A percentile compares a stretch with the other conserved stretches of the same genome.
Evolutionary conservation across 1,140 invertebrate genomes (phyloP).

Genomic region (Leguminivora glycinivorella): DNA sequence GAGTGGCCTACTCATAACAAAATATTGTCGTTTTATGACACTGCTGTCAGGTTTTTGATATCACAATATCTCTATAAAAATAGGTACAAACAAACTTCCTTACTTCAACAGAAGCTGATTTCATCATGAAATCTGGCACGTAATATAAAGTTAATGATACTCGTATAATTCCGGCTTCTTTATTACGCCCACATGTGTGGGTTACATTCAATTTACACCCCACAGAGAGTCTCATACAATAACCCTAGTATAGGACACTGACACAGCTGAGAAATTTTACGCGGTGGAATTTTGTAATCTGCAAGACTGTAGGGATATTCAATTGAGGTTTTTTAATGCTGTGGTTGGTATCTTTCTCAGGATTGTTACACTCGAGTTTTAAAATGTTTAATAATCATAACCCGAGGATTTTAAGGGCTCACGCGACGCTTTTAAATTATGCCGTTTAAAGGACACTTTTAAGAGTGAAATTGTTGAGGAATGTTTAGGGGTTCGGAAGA

Average conservation of each 20-base stretch:
- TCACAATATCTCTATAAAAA: no score
- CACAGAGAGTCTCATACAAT: background rate
- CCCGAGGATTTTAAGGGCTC: background rate
- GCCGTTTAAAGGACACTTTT: background rate
- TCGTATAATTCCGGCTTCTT: constrained; percentile 27
- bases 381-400: constrained; percentile 29
- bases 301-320: background rate
- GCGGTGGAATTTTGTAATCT: background rate
- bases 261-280: background rate
- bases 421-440: constrained; percentile 3
- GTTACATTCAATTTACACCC: constrained; percentile 25
- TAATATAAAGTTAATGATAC: constrained; percentile 26
- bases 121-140: constrained; percentile 11
- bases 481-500: background rate
- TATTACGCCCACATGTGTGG: constrained; percentile 19
- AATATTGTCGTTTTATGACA: background rate
- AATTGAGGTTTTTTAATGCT: background rate
- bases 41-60: no score
- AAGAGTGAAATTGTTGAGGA: background rate
- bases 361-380: constrained; percentile 8
- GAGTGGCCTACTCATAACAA: background rate
- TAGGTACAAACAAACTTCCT: background rate
- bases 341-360: constrained; percentile 10
- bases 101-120: constrained; percentile 4
- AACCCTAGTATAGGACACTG: background rate